phyloP scores from a whole-genome alignment of 2,797 vertebrate genomes.

The Austrolebias charrua region DNA sequence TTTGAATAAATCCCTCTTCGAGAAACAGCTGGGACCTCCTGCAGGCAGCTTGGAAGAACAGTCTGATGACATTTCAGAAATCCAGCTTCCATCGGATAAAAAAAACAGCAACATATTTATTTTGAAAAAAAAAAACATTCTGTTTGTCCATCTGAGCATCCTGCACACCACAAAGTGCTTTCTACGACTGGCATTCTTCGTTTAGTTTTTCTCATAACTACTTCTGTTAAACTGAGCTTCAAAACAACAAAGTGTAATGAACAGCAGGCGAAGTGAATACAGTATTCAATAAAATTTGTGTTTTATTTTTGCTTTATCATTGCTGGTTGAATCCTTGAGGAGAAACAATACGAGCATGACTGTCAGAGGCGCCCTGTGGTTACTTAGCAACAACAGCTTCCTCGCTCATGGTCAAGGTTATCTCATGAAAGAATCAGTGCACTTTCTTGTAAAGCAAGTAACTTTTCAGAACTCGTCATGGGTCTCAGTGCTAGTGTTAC shows the following conservation, averaged over 20 bases:
- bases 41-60: too few species aligned
- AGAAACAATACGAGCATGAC: constrained; percentile 20
- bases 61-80: too few species aligned
- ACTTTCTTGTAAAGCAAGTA: constrained; percentile 15
- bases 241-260: neutral
- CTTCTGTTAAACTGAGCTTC: neutral
- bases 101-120: constrained; percentile 6
- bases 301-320: constrained; percentile 28
- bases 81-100: neutral
- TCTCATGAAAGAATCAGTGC: constrained; percentile 31
- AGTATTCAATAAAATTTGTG: neutral
- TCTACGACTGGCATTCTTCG: neutral
- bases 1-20: too few species aligned
- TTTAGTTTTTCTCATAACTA: too few species aligned
- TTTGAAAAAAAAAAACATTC: neutral
- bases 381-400: constrained; percentile 72
- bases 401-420: constrained; percentile 64
- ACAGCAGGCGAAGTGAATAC: neutral
- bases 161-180: constrained; percentile 12
- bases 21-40: too few species aligned
- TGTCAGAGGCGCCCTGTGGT: constrained; percentile 40
- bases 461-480: constrained; percentile 13
- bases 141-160: constrained; percentile 23
- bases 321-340: constrained; percentile 16
- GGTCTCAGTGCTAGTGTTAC: neutral